Conservation (phyloP, 2,888 invertebrate genomes). For the Drosophila mimica region DNA sequence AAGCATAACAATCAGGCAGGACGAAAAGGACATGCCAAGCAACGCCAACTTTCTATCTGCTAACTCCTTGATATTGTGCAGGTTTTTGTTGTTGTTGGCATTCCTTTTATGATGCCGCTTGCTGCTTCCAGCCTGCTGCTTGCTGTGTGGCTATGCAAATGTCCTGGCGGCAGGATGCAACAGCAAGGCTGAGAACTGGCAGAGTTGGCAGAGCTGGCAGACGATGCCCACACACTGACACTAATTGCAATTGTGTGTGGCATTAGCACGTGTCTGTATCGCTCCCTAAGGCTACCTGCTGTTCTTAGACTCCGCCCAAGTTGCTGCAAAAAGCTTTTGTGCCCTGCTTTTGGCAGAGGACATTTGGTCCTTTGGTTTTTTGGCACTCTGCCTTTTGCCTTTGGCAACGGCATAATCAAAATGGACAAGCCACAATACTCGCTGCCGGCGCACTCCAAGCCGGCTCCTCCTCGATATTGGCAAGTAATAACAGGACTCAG, state of each 20-base stretch:
- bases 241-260: conserved; percentile 79
- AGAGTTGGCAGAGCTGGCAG: conserved; percentile 20
- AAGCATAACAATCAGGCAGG: conserved; percentile 30
- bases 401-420: conserved; percentile 76
- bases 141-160: conserved; percentile 60
- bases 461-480: conserved; percentile 58
- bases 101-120: conserved; percentile 65
- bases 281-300: conserved; percentile 42
- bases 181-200: conserved; percentile 4
- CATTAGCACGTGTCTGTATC: conserved; percentile 73
- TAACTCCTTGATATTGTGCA: conserved; percentile 16
- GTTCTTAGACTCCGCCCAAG: not conserved
- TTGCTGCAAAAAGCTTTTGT: conserved; percentile 58
- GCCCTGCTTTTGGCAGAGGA: conserved; percentile 30
- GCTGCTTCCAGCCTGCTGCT: not conserved
- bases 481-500: conserved; percentile 53
- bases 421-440: conserved; percentile 59
- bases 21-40: conserved; percentile 1
- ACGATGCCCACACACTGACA: conserved; percentile 69
- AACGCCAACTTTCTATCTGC: not conserved
- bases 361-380: conserved; percentile 47
- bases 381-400: conserved; percentile 55
- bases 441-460: conserved; percentile 17
- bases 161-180: conserved; percentile 34
- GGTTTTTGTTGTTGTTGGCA: conserved; percentile 30